A percentile compares a stretch with the other conserved stretches of the same genome.
phyloP scores from a whole-genome alignment of 1,140 invertebrate genomes.

The Diachasmimorpha longicaudata region DNA sequence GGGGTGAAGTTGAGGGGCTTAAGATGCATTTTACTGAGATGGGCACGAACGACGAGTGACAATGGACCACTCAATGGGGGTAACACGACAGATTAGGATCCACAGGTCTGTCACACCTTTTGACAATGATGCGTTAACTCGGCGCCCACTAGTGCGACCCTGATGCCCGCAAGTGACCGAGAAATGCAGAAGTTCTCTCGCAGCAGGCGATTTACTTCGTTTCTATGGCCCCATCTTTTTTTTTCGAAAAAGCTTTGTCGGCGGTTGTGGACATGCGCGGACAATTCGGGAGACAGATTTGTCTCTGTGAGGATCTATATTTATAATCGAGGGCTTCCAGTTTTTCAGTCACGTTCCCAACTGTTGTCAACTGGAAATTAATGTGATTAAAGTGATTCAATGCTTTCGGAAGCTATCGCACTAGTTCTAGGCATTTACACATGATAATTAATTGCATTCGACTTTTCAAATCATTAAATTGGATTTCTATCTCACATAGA shows the following conservation, averaged over 20 bases:
- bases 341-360: neutral
- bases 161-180: neutral
- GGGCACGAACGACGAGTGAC: constrained; percentile 39
- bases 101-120: constrained; percentile 44
- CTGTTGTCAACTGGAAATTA: neutral
- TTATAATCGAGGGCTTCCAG: constrained; percentile 34
- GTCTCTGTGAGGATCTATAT: constrained; percentile 36
- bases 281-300: constrained; percentile 62
- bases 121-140: constrained; percentile 50
- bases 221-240: neutral
- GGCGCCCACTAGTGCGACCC: constrained; percentile 33
- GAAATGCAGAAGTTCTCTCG: neutral
- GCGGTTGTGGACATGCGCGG: constrained; percentile 56
- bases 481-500: too few relatives aligned
- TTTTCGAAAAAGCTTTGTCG: constrained; percentile 52
- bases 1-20: constrained; percentile 14
- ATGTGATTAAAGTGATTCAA: too few relatives aligned
- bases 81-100: constrained; percentile 50
- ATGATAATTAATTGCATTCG: neutral
- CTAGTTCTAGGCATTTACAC: neutral
- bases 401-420: neutral
- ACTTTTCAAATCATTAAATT: too few relatives aligned
- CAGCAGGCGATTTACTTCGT: neutral
- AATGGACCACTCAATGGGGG: constrained; percentile 32
- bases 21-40: constrained; percentile 44